Percentiles rank a stretch among this genome's conserved stretches.
These are phyloP conservation scores for Meliscaeva auricollis DNA, from an alignment of 2,888 invertebrate species.

Conservation along the genomic window DNA sequence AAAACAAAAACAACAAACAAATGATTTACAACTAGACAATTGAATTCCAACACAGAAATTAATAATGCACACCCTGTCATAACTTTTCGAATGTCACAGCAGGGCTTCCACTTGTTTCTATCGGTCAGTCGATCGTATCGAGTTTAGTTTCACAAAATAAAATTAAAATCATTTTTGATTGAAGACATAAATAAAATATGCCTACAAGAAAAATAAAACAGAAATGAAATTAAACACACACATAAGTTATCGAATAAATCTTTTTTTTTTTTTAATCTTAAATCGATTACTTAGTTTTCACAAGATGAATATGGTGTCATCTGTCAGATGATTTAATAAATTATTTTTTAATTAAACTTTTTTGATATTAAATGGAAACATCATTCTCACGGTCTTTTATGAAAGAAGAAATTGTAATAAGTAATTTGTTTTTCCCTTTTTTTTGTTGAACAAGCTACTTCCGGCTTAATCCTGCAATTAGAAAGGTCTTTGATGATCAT, in stretches of 20 bases:
- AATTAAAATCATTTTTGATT: neutral
- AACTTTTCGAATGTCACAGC: constrained; percentile 16
- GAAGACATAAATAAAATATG: neutral
- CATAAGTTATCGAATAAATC: neutral
- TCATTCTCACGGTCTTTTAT: neutral
- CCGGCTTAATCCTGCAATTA: constrained; percentile 10
- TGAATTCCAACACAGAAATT: constrained; percentile 15
- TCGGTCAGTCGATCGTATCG: neutral
- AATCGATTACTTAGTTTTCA: constrained; percentile 1
- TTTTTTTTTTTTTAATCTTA: neutral
- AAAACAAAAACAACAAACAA: neutral
- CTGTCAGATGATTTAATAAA: constrained; percentile 6
- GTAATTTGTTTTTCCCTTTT: neutral
- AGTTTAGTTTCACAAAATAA: neutral
- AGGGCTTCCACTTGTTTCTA: neutral
- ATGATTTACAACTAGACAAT: constrained; percentile 14
- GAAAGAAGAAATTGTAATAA: no score
- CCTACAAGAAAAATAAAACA: neutral
- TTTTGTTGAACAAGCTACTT: constrained; percentile 2
- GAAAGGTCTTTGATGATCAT: neutral
- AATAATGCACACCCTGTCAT: constrained; percentile 27
- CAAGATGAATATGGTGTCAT: constrained; percentile 14
- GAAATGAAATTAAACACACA: constrained; percentile 4
- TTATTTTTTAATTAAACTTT: constrained; percentile 13
- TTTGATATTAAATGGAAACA: neutral